Conservation (phyloP, 2,797 vertebrate species). For the Diplodus puntazzo region DNA sequence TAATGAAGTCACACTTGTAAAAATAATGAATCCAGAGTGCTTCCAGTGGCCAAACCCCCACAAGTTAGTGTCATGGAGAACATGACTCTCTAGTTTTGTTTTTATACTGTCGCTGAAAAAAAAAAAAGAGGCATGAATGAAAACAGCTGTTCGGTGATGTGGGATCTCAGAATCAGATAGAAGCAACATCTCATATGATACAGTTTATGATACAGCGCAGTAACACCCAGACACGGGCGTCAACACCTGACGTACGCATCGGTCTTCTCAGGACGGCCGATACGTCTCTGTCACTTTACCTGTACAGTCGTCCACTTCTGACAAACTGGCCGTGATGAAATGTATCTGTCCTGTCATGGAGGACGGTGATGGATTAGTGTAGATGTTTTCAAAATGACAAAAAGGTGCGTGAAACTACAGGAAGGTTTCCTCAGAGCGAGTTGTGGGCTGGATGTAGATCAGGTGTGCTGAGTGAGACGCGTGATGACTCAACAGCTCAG, state of each 20-base stretch:
- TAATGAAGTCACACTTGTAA: not conserved
- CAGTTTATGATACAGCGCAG: not conserved
- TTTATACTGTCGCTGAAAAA: not conserved
- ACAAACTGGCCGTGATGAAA: conserved; percentile 39
- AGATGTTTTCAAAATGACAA: conserved; percentile 48
- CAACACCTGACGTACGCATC: conserved; percentile 44
- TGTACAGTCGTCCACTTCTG: conserved; percentile 39
- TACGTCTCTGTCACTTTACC: conserved; percentile 57
- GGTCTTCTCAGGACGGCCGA: conserved; percentile 16
- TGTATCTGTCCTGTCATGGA: conserved; percentile 50
- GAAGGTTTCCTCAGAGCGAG: conserved; percentile 10
- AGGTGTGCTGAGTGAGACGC: not conserved
- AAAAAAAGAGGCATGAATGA: not conserved
- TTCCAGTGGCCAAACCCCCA: not conserved
- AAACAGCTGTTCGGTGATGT: not conserved
- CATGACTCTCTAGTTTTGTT: not conserved
- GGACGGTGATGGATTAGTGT: conserved; percentile 54
- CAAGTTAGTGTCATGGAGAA: not conserved
- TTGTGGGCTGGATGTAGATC: not conserved
- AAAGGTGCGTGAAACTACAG: conserved; percentile 12
- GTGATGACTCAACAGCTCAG: not conserved
- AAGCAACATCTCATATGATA: not conserved
- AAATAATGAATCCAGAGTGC: not conserved
- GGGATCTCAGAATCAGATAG: not conserved
- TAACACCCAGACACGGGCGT: conserved; percentile 10